Evolutionary conservation across 2,888 invertebrate genomes (phyloP).

Genomic region (Nesidiocoris tenuis): DNA sequence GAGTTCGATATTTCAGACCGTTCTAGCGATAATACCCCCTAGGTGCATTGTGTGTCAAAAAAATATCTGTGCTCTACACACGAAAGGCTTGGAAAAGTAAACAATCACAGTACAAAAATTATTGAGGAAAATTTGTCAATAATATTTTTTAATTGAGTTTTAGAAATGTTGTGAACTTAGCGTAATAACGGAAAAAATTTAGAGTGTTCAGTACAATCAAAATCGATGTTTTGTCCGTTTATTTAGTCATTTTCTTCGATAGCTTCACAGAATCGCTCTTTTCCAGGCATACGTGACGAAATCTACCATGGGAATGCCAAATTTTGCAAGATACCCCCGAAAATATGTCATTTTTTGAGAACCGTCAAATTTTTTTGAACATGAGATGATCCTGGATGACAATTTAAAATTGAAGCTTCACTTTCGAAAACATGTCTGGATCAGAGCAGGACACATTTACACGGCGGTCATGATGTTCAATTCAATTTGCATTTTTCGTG

Average conservation of each 20-base stretch:
- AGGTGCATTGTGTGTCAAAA: conserved; percentile 47
- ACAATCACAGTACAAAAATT: conserved; percentile 39
- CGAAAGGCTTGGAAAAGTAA: conserved; percentile 23
- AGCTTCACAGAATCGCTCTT: neutral
- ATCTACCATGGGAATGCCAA: too few species aligned
- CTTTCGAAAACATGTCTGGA: too few species aligned
- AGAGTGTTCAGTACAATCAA: conserved; percentile 39
- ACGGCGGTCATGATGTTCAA: neutral
- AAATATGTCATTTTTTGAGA: too few species aligned
- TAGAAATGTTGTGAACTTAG: conserved; percentile 35
- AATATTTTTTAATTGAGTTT: conserved; percentile 38
- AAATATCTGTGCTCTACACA: conserved; percentile 35
- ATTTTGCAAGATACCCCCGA: too few species aligned
- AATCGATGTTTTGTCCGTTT: conserved; percentile 12
- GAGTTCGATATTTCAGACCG: conserved; percentile 12
- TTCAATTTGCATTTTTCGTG: neutral
- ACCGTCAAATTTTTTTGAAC: too few species aligned
- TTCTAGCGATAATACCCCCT: conserved; percentile 47
- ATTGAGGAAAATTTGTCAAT: conserved; percentile 26
- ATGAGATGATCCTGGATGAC: too few species aligned
- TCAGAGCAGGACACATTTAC: neutral
- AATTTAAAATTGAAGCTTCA: too few species aligned
- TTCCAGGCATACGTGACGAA: neutral
- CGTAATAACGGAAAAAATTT: conserved; percentile 10
- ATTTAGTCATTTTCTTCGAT: neutral